Base-by-base conservation (phyloP, 1,140 invertebrate genomes). In the Delia radicum region DNA sequence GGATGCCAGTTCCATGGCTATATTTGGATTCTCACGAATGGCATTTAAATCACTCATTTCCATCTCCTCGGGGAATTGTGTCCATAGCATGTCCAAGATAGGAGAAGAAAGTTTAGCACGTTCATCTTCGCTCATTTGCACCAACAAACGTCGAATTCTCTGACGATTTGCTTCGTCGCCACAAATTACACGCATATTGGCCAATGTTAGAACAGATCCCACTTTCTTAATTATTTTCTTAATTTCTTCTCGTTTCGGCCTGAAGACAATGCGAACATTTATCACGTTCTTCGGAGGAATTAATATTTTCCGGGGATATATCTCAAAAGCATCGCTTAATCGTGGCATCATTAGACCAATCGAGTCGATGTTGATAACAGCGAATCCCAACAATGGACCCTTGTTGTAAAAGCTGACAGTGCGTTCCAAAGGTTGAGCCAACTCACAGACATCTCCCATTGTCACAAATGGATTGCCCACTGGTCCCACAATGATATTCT, bases 151-250 rank as follows among this genome's bases (percentile, higher is more conserved):
- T 5, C 84, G 81, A 78, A 86, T 85, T 13, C 85, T 78, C 33
- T 86, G 85, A 0, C 84, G 77, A 61, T 84, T 85, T 0, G 85
- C 81, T 18, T 86, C 84, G 48, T 86, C 85, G 1, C 84, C 85
- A 21, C 81, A 84, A 42, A 86, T 84, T 6, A 86, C 80, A 12
- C 81, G 80, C 79, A 86, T 80, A 28, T 86, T 85, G 10, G 81
- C 85, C 71, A 86, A 33, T 0, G 84, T 84, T 6, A 83, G 6
- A 0, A 86, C 85, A 61, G 81, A 79, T 6, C 76, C 76, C 2
- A 77, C 77, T 69, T 83, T 83, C 26, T 84, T 82, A 2, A 83
- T 69, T 24, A 86, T 83, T 75, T 86, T 86, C 26, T 81, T 82
- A n/a, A 86, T 79, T 72, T 86, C 85, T 21, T 86, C 82, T 0